Percentiles rank a stretch among this genome's conserved stretches.
phyloP scores from a whole-genome alignment of 1,140 invertebrate species.

The Drosophila navojoa region DNA sequence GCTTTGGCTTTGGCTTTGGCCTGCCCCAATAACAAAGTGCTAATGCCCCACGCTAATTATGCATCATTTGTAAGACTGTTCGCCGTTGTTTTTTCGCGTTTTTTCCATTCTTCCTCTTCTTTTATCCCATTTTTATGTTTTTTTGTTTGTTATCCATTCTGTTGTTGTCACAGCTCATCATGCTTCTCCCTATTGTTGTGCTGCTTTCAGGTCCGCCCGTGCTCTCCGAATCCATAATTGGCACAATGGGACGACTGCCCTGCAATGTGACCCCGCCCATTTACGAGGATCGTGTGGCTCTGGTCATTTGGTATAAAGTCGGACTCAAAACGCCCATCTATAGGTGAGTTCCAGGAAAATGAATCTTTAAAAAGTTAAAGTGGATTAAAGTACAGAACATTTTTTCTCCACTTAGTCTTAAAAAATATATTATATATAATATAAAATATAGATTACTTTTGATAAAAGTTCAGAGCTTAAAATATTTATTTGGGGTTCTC shows the following conservation, averaged over 20 bases:
- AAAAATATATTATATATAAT: too few relatives aligned
- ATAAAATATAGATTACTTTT: too few relatives aligned
- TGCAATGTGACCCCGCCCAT: conserved; percentile 92
- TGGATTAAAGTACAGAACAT: too few relatives aligned
- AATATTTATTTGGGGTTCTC: too few relatives aligned
- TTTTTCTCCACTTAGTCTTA: too few relatives aligned
- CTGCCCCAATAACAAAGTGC: conserved; percentile 73
- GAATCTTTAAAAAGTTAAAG: too few relatives aligned
- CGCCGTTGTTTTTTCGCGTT: conserved; percentile 8
- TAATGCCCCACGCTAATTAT: conserved; percentile 78
- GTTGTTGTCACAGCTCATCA: conserved; percentile 50
- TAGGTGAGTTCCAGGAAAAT: conserved; percentile 87
- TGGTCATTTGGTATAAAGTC: conserved; percentile 95
- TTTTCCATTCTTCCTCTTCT: background rate
- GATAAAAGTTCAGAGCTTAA: too few relatives aligned
- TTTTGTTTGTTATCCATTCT: background rate
- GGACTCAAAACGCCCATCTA: conserved; percentile 91
- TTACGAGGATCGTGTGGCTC: conserved; percentile 89
- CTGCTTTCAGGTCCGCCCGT: conserved; percentile 86
- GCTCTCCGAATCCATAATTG: conserved; percentile 89
- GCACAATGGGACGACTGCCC: conserved; percentile 90
- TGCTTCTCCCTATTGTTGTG: conserved; percentile 38
- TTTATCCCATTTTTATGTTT: too few relatives aligned
- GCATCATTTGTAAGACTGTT: conserved; percentile 73
- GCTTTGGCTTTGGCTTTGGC: conserved; percentile 34